phyloP scores from a whole-genome alignment of 2,113 vertebrate species.

The Corydoras maculifer region DNA sequence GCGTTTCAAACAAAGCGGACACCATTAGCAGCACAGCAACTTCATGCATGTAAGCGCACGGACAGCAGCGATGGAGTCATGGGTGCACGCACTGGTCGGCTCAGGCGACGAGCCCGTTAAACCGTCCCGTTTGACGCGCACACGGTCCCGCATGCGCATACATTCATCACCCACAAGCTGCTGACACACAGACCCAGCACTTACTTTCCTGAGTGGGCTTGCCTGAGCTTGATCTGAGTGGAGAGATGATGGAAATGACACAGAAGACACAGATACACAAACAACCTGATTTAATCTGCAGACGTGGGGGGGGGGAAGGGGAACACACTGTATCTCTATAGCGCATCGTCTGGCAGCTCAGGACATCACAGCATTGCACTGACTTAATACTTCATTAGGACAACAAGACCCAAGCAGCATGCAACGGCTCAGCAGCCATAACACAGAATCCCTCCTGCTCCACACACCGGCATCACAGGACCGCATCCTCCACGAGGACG shows the following conservation, averaged over 20 bases:
- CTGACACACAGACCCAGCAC: conserved; percentile 69
- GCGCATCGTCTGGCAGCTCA: too few species aligned
- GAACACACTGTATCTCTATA: too few species aligned
- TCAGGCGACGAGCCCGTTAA: conserved; percentile 39
- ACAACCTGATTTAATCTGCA: conserved; percentile 51
- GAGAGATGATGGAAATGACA: conserved; percentile 78
- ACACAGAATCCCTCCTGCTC: too few species aligned
- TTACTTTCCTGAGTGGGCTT: conserved; percentile 97
- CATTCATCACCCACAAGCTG: conserved; percentile 32
- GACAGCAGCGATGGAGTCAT: conserved; percentile 15
- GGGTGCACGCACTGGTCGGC: conserved; percentile 3
- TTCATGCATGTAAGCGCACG: conserved; percentile 73
- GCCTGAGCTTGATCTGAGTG: conserved; percentile 95
- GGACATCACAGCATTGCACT: too few species aligned
- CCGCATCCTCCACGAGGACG: too few species aligned
- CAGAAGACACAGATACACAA: conserved; percentile 52
- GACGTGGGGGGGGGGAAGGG: too few species aligned
- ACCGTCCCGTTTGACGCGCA: conserved; percentile 43
- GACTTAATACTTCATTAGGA: too few species aligned
- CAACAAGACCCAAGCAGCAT: too few species aligned
- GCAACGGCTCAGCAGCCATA: too few species aligned
- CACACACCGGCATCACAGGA: too few species aligned
- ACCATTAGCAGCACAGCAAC: conserved; percentile 25
- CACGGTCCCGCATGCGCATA: conserved; percentile 38
- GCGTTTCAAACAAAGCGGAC: not conserved